Evolutionary conservation across 2,797 vertebrate species (phyloP).

Genomic region (Hylomyscus alleni): DNA sequence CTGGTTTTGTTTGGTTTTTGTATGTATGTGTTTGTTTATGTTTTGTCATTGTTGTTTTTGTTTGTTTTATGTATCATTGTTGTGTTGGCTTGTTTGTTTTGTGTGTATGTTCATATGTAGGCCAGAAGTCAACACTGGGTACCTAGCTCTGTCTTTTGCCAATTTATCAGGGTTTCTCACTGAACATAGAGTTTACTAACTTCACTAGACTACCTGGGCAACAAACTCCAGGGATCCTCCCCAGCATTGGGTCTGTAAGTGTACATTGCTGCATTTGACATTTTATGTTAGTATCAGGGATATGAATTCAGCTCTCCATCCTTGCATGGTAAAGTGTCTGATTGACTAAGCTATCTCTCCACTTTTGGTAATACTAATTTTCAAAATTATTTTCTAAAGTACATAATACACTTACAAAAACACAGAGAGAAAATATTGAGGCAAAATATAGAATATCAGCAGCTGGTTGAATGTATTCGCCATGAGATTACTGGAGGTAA

Average conservation of each 20-base stretch:
- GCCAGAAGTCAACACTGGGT: neutral
- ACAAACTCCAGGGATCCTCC: neutral
- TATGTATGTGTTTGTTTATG: neutral
- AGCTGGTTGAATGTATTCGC: neutral
- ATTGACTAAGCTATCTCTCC: neutral
- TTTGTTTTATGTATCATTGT: neutral
- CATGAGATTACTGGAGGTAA: neutral
- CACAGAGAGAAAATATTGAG: neutral
- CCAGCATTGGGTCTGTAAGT: too few relatives aligned
- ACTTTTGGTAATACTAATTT: neutral
- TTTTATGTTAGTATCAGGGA: neutral
- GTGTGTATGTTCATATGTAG: neutral
- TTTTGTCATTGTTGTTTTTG: neutral
- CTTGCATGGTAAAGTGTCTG: neutral
- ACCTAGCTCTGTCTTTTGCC: neutral
- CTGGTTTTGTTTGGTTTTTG: too few relatives aligned
- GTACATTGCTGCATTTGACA: neutral
- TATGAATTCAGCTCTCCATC: neutral
- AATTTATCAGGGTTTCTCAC: neutral
- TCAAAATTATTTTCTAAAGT: neutral
- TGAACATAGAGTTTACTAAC: neutral
- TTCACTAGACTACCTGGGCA: too few relatives aligned
- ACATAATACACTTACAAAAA: neutral
- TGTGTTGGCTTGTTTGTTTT: neutral
- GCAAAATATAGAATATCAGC: neutral